Evolutionary conservation across 2,797 vertebrate species (phyloP), one percentile per base, ranked within the genome.

Genomic region (Bradypodion ventrale): DNA sequence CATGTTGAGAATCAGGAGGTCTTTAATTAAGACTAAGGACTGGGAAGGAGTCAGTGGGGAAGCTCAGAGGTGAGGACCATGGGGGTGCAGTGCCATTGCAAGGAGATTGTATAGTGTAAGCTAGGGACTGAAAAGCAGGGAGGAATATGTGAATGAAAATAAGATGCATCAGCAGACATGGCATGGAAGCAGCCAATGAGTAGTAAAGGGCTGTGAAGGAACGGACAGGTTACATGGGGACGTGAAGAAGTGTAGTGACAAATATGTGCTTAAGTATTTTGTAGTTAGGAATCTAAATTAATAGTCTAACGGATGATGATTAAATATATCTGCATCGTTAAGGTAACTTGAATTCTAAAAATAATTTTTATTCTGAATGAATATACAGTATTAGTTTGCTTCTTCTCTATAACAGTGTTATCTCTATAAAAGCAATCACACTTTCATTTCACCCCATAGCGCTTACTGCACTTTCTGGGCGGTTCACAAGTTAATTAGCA

Each of bases 361-460:
- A 7, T 29, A 37, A 6, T 40, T 62, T 46, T 68, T 10, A 29
- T 21, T 75, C 72, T 52, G 37, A n/a, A 68, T 83, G 3, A 83
- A 56, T n/a, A 21, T n/a, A n/a, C n/a, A n/a, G n/a, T 32, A 27
- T 40, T 32, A 16, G 37, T 68, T 59, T 66, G 49, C 80, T 83
- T 42, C 72, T 65, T 35, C 37, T n/a, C 52, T 75, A 23, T 4
- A 78, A 65, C 70, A 87, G 82, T 73, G 60, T 80, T n/a, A n/a
- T n/a, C n/a, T n/a, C n/a, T n/a, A n/a, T n/a, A n/a, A n/a, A n/a
- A n/a, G n/a, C n/a, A n/a, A n/a, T n/a, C n/a, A n/a, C n/a, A n/a
- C n/a, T n/a, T n/a, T n/a, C n/a, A n/a, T n/a, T n/a, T n/a, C n/a
- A n/a, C n/a, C n/a, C n/a, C n/a, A n/a, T n/a, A n/a, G n/a, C n/a